Evolutionary conservation across 2,113 vertebrate species (phyloP).

Genomic region (Megaceryle torquata): DNA sequence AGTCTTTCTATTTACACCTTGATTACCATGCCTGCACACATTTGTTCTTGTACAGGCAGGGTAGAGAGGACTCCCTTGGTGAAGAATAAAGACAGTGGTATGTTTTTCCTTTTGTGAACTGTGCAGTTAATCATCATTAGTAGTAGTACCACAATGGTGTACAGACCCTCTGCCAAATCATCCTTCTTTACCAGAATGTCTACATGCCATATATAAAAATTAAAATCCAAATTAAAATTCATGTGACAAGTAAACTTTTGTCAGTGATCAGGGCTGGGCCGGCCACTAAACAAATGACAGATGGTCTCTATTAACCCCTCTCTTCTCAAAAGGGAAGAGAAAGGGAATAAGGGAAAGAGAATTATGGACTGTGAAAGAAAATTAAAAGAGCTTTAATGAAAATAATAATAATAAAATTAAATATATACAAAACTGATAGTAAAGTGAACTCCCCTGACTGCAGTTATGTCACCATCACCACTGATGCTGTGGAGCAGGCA

Average conservation of each 20-base stretch:
- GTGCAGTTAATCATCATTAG: background rate
- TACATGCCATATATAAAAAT: background rate
- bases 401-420: background rate
- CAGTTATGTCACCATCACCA: too few relatives aligned
- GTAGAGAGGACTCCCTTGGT: background rate
- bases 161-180: background rate
- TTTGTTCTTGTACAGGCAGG: background rate
- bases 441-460: too few relatives aligned
- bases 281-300: background rate
- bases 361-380: background rate
- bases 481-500: too few relatives aligned
- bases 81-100: background rate
- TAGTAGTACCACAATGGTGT: background rate
- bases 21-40: background rate
- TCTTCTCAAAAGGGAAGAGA: background rate
- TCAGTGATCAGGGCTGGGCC: background rate
- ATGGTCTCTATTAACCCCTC: too few relatives aligned
- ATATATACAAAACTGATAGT: background rate
- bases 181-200: background rate
- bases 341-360: background rate
- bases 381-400: background rate
- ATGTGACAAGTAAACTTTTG: background rate
- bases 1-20: background rate
- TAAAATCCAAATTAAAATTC: background rate
- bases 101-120: background rate